phyloP scores from a whole-genome alignment of 2,113 vertebrate species.

The Oncorhynchus masou region DNA sequence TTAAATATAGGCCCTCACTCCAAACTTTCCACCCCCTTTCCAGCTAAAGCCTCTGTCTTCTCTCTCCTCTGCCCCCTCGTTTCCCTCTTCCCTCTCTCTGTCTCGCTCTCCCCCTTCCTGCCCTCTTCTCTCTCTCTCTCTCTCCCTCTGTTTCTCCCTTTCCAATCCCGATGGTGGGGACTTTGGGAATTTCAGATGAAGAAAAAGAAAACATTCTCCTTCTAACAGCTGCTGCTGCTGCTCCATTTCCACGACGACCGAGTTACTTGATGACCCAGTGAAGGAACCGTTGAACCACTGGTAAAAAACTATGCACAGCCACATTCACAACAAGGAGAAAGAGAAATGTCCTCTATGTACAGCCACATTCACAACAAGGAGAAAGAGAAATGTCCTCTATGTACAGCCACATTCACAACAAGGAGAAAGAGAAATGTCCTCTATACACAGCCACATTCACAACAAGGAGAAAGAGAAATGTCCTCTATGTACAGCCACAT shows the following conservation, averaged over 20 bases:
- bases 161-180: constrained; percentile 11
- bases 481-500: constrained; percentile 39
- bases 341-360: constrained; percentile 49
- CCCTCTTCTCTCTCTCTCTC: constrained; percentile 32
- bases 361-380: constrained; percentile 26
- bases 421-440: constrained; percentile 8
- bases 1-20: constrained; percentile 74
- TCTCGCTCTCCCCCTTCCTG: no score
- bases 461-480: constrained; percentile 12
- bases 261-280: constrained; percentile 65
- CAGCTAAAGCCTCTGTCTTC: constrained; percentile 68
- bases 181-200: constrained; percentile 69
- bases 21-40: constrained; percentile 73
- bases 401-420: constrained; percentile 37
- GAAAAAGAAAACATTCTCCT: constrained; percentile 78
- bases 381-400: constrained; percentile 16
- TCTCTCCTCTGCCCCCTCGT: neutral
- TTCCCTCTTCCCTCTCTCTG: no score
- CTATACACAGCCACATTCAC: constrained; percentile 35
- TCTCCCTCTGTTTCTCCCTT: neutral
- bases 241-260: constrained; percentile 70
- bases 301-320: constrained; percentile 38
- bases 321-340: constrained; percentile 23
- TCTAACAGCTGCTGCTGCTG: constrained; percentile 65
- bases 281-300: constrained; percentile 29